These are phyloP conservation scores for Agonopterix subpropinquella DNA, from an alignment of 2,888 invertebrate species.

Conservation along the genomic window DNA sequence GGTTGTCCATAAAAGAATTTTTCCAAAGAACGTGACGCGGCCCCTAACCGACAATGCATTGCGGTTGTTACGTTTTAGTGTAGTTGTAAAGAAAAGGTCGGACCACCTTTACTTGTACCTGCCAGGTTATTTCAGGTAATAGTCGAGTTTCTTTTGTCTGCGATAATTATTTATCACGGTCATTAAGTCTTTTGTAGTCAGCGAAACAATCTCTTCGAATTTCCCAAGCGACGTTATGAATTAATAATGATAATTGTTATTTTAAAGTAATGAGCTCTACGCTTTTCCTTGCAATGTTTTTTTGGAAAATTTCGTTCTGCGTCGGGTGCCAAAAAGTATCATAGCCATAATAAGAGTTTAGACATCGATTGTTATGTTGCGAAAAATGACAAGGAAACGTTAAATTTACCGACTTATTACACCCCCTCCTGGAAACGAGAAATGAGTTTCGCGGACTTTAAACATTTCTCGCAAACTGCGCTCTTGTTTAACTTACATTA, in stretches of 20 bases:
- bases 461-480: slow-evolving; percentile 45
- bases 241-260: slow-evolving; percentile 4
- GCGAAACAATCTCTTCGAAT: slow-evolving; percentile 7
- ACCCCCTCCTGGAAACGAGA: slow-evolving; percentile 32
- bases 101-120: slow-evolving; percentile 28
- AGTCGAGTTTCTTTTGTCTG: slow-evolving; percentile 11
- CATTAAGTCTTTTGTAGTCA: slow-evolving; percentile 7
- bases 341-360: slow-evolving; percentile 42
- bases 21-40: slow-evolving; percentile 29
- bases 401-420: slow-evolving; percentile 44
- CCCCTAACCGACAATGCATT: slow-evolving; percentile 25
- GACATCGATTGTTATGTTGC: slow-evolving; percentile 52
- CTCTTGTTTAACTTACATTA: slow-evolving; percentile 45
- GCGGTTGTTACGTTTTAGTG: slow-evolving; percentile 45
- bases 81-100: slow-evolving; percentile 44
- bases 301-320: slow-evolving; percentile 3
- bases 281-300: neutral
- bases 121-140: slow-evolving; percentile 8
- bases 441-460: slow-evolving; percentile 45
- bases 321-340: slow-evolving; percentile 32
- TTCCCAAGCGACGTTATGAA: slow-evolving; percentile 7
- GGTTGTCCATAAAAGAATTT: slow-evolving; percentile 33
- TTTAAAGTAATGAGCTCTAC: slow-evolving; percentile 7
- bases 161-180: slow-evolving; percentile 10
- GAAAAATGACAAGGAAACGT: slow-evolving; percentile 48